Evolutionary conservation across 2,888 invertebrate species (phyloP).

Genomic region (Drosophila phalerata): DNA sequence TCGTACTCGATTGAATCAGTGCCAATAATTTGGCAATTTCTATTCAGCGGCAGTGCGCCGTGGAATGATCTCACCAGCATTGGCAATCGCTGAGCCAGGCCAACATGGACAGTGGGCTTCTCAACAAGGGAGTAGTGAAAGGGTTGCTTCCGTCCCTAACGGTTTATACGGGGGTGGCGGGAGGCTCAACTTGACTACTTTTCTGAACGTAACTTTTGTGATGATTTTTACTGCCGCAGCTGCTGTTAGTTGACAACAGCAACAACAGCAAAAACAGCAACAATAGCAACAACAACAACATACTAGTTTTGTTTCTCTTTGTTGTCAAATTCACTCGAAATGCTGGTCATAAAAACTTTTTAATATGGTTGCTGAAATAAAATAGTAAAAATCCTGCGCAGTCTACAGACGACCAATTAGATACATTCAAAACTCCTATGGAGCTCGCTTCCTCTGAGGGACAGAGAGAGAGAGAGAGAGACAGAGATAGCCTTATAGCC

Average conservation of each 20-base stretch:
- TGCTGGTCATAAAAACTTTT: slow-evolving; percentile 75
- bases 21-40: slow-evolving; percentile 80
- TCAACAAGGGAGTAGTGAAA: slow-evolving; percentile 5
- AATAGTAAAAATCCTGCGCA: slow-evolving; percentile 32
- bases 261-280: slow-evolving; percentile 20
- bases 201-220: slow-evolving; percentile 58
- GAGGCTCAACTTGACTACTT: slow-evolving; percentile 38
- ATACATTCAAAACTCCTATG: slow-evolving; percentile 59
- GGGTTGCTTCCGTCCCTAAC: slow-evolving; percentile 21
- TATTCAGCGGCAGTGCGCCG: slow-evolving; percentile 69
- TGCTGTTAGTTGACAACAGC: slow-evolving; percentile 51
- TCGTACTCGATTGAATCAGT: slow-evolving; percentile 74
- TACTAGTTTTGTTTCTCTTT: slow-evolving; percentile 50
- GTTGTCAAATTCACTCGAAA: slow-evolving; percentile 56
- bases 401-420: slow-evolving; percentile 60
- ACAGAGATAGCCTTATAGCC: not conserved
- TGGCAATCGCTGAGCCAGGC: slow-evolving; percentile 23
- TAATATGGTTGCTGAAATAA: slow-evolving; percentile 51
- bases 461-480: not conserved
- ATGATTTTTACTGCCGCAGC: slow-evolving; percentile 64
- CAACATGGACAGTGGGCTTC: slow-evolving; percentile 25
- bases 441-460: slow-evolving; percentile 14
- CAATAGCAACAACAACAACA: slow-evolving; percentile 13
- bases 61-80: slow-evolving; percentile 63
- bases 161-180: not conserved